Evolutionary conservation across 23 tunicate genomes (phyloP).

Genomic region (Phallusia fumigata): DNA sequence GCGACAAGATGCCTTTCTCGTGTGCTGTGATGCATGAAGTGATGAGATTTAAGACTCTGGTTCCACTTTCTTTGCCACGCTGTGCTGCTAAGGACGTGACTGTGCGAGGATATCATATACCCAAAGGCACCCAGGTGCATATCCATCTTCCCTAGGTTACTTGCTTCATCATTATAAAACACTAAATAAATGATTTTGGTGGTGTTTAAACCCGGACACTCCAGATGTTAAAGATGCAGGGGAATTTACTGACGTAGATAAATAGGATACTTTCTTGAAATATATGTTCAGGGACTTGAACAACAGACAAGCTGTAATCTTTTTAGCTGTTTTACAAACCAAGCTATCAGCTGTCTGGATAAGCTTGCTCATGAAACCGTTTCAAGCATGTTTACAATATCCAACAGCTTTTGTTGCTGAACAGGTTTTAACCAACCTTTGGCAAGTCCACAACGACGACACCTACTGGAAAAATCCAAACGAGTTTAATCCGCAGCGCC

Average conservation of each 20-base stretch:
- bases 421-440: conserved; percentile 6
- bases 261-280: too few species aligned
- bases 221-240: too few species aligned
- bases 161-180: too few species aligned
- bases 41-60: conserved; percentile 1
- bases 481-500: conserved; percentile 3
- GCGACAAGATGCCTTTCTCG: conserved; percentile 8
- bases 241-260: too few species aligned
- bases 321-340: too few species aligned
- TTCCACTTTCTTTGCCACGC: conserved; percentile 17
- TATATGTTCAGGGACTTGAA: too few species aligned
- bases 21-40: conserved; percentile 18
- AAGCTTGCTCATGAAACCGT: background rate
- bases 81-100: conserved; percentile 8
- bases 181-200: too few species aligned
- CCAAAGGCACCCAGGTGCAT: conserved; percentile 16
- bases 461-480: conserved; percentile 11
- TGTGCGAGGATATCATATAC: conserved; percentile 3
- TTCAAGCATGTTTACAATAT: background rate
- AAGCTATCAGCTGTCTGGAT: too few species aligned
- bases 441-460: conserved; percentile 23
- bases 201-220: too few species aligned
- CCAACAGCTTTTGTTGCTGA: background rate
- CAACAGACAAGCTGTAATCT: too few species aligned
- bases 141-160: too few species aligned